phyloP scores from a whole-genome alignment of 2,888 invertebrate species.

The Cephus rjabovi region DNA sequence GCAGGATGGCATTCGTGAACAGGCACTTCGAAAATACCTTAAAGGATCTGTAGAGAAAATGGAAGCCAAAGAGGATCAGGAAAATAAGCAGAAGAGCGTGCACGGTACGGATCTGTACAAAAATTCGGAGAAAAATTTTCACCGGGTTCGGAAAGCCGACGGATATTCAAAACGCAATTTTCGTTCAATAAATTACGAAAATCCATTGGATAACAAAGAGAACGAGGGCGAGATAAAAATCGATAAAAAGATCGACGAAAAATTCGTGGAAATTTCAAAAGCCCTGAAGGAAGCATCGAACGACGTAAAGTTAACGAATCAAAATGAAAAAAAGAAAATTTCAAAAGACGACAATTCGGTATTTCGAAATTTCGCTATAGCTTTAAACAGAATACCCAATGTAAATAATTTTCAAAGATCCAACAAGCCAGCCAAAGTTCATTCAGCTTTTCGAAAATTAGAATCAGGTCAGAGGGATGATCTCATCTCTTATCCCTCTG shows the following conservation, averaged over 20 bases:
- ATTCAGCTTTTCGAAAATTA: not conserved
- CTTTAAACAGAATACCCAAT: constrained; percentile 14
- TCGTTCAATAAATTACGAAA: constrained; percentile 25
- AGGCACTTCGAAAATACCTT: not conserved
- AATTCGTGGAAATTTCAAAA: constrained; percentile 42
- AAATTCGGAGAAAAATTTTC: not conserved
- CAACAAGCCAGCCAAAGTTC: not conserved
- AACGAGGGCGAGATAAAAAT: constrained; percentile 23
- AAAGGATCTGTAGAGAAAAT: not conserved
- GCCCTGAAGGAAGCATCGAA: constrained; percentile 35
- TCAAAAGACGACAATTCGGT: constrained; percentile 13
- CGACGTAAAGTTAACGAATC: constrained; percentile 12
- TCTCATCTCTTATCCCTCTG: not conserved
- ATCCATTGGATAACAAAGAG: constrained; percentile 23
- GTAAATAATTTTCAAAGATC: not conserved
- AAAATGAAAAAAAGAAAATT: constrained; percentile 15
- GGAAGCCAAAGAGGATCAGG: not conserved
- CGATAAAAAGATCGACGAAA: constrained; percentile 43
- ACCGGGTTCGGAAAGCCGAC: not conserved
- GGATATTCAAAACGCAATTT: constrained; percentile 16
- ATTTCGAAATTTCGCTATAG: constrained; percentile 17
- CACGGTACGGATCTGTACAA: not conserved
- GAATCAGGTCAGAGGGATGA: not conserved
- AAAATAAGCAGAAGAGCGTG: not conserved
- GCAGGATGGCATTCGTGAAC: not conserved